These are phyloP conservation scores for Colletes collaris DNA, from an alignment of 2,888 invertebrate genomes.

Conservation along the genomic window DNA sequence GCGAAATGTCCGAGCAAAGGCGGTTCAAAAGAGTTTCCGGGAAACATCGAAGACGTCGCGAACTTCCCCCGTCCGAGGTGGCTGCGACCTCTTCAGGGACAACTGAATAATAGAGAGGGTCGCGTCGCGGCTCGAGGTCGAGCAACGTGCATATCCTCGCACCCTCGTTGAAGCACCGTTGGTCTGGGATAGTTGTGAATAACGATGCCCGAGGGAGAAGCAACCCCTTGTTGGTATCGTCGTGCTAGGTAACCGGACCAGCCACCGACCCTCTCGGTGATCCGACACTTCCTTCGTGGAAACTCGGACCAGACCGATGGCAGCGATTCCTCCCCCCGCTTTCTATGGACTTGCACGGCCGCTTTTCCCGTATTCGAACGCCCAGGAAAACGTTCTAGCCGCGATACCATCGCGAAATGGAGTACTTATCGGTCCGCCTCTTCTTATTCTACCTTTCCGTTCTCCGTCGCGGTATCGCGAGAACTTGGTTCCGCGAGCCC, in stretches of 20 bases:
- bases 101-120: slow-evolving; percentile 70
- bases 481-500: not conserved
- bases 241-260: slow-evolving; percentile 47
- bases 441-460: slow-evolving; percentile 32
- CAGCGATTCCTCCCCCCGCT: slow-evolving; percentile 39
- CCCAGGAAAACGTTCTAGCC: slow-evolving; percentile 14
- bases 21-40: slow-evolving; percentile 20
- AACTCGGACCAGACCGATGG: slow-evolving; percentile 2
- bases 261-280: slow-evolving; percentile 51
- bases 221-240: slow-evolving; percentile 62
- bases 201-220: slow-evolving; percentile 74
- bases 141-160: slow-evolving; percentile 59
- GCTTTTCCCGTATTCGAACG: slow-evolving; percentile 15
- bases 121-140: slow-evolving; percentile 56
- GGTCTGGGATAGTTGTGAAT: slow-evolving; percentile 73
- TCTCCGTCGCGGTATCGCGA: slow-evolving; percentile 7
- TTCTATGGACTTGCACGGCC: slow-evolving; percentile 35
- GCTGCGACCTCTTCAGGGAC: slow-evolving; percentile 58
- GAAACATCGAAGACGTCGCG: slow-evolving; percentile 19
- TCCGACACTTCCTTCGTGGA: slow-evolving; percentile 31
- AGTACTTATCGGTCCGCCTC: slow-evolving; percentile 34
- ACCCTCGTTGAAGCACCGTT: slow-evolving; percentile 49
- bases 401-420: slow-evolving; percentile 21
- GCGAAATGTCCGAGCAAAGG: slow-evolving; percentile 2
- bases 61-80: slow-evolving; percentile 22